phyloP scores from a whole-genome alignment of 2,888 invertebrate species.

The Megalurothrips usitatus region DNA sequence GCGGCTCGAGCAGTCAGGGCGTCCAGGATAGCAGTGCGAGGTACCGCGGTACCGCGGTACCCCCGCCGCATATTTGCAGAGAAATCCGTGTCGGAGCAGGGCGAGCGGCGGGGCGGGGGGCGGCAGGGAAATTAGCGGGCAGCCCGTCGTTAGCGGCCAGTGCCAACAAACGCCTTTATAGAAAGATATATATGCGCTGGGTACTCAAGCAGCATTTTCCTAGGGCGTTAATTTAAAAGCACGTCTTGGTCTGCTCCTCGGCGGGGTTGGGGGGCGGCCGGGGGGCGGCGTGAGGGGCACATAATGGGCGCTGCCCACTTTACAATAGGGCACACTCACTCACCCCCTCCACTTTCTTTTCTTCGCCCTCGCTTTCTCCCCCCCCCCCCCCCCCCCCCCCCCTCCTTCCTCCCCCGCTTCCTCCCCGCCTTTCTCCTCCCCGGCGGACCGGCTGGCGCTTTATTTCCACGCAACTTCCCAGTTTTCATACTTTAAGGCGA shows the following conservation, averaged over 20 bases:
- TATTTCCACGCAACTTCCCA: neutral
- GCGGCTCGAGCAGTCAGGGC: too few relatives aligned
- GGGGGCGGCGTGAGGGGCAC: neutral
- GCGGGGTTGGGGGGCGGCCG: neutral
- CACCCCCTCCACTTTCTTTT: too few relatives aligned
- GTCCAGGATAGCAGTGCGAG: too few relatives aligned
- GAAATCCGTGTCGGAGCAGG: too few relatives aligned
- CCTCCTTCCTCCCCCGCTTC: too few relatives aligned
- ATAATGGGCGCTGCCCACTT: neutral
- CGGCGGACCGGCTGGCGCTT: neutral
- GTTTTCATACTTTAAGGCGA: slow-evolving; percentile 4
- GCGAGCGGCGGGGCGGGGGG: too few relatives aligned
- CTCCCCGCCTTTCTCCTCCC: too few relatives aligned
- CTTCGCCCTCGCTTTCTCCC: too few relatives aligned
- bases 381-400: too few relatives aligned
- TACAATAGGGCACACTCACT: neutral
- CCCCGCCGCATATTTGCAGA: too few relatives aligned
- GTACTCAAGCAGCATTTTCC: neutral
- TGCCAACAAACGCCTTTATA: neutral
- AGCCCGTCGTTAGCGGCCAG: neutral
- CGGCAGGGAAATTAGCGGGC: neutral
- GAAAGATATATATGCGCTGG: neutral
- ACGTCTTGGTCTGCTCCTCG: neutral
- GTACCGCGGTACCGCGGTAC: too few relatives aligned
- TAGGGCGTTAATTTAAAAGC: neutral